These are phyloP conservation scores for Colletes latitarsis DNA, from an alignment of 1,140 invertebrate species.

Conservation along the genomic window DNA sequence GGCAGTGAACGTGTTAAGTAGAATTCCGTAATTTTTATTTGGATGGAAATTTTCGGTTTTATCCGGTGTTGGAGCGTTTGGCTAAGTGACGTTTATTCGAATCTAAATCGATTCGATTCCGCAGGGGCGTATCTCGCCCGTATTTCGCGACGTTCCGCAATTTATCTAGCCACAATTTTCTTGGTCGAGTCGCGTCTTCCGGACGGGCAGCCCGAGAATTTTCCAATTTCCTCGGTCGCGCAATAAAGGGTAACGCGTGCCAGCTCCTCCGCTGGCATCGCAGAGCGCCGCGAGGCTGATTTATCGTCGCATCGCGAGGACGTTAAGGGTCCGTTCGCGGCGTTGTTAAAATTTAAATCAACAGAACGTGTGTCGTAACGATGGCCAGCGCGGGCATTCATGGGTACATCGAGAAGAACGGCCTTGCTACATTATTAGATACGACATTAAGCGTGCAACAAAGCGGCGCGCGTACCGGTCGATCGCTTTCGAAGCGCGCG, in stretches of 20 bases:
- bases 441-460: conserved; percentile 14
- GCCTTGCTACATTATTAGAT: conserved; percentile 63
- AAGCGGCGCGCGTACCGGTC: conserved; percentile 7
- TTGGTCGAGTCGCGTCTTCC: neutral
- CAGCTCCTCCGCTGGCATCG: conserved; percentile 14
- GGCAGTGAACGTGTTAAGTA: too few relatives aligned
- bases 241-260: conserved; percentile 35
- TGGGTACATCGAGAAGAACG: conserved; percentile 56
- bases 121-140: too few relatives aligned
- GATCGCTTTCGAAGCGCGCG: neutral
- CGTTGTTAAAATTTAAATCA: conserved; percentile 46
- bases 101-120: neutral
- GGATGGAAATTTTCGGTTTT: too few relatives aligned
- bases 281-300: conserved; percentile 33
- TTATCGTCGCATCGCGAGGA: conserved; percentile 45
- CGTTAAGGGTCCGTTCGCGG: conserved; percentile 45
- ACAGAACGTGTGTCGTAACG: conserved; percentile 53
- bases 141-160: too few relatives aligned
- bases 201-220: neutral
- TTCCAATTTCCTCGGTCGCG: conserved; percentile 18
- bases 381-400: conserved; percentile 24
- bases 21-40: too few relatives aligned
- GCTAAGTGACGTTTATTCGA: too few relatives aligned
- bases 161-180: neutral
- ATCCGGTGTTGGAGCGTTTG: too few relatives aligned